A percentile compares a stretch with the other conserved stretches of the same genome.
Conservation (phyloP, 2,888 invertebrate species). For the Metacarcinus magister region DNA sequence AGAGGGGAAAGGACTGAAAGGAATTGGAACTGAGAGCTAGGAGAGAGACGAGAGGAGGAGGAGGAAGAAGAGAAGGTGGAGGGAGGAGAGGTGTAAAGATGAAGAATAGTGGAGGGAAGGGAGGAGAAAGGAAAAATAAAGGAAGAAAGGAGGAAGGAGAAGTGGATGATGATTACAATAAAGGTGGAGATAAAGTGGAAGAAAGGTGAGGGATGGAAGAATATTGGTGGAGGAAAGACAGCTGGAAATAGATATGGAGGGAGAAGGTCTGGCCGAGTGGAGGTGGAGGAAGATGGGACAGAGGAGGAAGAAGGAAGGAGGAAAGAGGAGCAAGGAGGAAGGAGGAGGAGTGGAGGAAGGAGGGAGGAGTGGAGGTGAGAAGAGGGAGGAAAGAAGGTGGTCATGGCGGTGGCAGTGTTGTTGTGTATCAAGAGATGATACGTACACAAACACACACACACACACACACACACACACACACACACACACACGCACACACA, state of each 20-base stretch:
- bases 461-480: conserved; percentile 60
- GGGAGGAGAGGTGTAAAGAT: not conserved
- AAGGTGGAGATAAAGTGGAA: not conserved
- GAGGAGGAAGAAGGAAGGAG: not conserved
- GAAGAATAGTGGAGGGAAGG: not conserved
- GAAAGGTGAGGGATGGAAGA: not conserved
- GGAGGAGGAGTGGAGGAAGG: not conserved
- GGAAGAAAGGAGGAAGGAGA: not conserved
- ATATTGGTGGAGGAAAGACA: not conserved
- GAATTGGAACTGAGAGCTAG: not conserved
- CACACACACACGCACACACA: conserved; percentile 58
- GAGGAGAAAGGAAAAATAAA: not conserved
- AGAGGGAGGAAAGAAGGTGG: not conserved
- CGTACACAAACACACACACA: conserved; percentile 30
- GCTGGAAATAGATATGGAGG: not conserved
- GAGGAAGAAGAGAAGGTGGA: not conserved
- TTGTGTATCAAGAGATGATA: not conserved
- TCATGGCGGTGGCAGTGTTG: not conserved
- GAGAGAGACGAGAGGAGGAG: not conserved
- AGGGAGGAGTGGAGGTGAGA: not conserved
- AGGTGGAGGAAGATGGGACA: not conserved
- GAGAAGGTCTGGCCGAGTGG: not conserved
- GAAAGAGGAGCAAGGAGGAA: not conserved
- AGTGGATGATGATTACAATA: not conserved
- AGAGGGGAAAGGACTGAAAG: not conserved